A percentile compares a stretch with the other conserved stretches of the same genome.
Conservation (phyloP, 2,797 vertebrate genomes). For the Cirrhinus molitorella region DNA sequence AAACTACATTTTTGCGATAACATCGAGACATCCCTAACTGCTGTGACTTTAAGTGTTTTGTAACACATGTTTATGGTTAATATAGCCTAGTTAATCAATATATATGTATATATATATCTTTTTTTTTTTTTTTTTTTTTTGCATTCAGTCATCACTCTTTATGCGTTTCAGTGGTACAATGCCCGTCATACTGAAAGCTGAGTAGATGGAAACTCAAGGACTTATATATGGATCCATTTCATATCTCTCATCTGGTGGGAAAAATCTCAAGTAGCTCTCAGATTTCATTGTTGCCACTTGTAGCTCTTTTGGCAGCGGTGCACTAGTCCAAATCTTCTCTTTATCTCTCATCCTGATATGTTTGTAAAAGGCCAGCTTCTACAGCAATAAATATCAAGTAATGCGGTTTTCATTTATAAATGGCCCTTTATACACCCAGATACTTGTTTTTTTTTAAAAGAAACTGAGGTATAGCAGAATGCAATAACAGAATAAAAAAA, state of each 20-base stretch:
- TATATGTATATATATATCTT: too few relatives aligned
- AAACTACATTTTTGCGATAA: too few relatives aligned
- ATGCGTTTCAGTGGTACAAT: conserved; percentile 14
- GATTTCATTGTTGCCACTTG: conserved; percentile 45
- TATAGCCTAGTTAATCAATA: too few relatives aligned
- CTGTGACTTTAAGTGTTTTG: too few relatives aligned
- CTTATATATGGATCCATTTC: conserved; percentile 46
- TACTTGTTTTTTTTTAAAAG: background rate
- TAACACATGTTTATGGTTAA: too few relatives aligned
- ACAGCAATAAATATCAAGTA: background rate
- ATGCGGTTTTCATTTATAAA: conserved; percentile 3
- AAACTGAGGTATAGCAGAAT: conserved; percentile 57
- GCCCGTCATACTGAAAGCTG: background rate
- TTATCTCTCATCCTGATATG: conserved; percentile 1
- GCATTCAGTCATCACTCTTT: background rate
- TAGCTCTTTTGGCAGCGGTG: conserved; percentile 46
- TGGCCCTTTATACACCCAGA: background rate
- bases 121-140: too few relatives aligned
- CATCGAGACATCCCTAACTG: too few relatives aligned
- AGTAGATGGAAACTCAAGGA: conserved; percentile 37
- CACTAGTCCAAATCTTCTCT: conserved; percentile 39
- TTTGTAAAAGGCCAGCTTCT: background rate
- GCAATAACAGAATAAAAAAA: conserved; percentile 57
- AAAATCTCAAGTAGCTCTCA: conserved; percentile 49
- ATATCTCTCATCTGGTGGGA: conserved; percentile 48